Evolutionary conservation across 2,797 vertebrate species (phyloP).

Genomic region (Eutrigla gurnardus): DNA sequence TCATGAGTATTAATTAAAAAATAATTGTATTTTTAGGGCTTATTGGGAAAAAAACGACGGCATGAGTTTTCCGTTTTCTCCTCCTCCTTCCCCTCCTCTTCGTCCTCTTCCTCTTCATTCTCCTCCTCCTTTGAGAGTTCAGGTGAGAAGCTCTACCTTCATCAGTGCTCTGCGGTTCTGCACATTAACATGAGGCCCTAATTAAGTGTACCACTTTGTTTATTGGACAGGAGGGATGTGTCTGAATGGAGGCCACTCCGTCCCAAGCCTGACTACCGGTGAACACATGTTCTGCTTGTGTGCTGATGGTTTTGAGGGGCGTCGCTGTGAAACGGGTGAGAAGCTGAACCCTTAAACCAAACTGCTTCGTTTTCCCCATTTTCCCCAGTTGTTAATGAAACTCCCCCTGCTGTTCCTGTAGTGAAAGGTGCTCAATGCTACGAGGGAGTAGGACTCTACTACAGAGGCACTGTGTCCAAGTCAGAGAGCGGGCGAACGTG

Average conservation of each 20-base stretch:
- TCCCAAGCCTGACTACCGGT: conserved; percentile 10
- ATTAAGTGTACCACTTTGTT: neutral
- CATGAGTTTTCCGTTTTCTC: neutral
- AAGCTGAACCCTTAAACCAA: neutral
- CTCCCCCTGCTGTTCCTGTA: neutral
- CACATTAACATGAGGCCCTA: fast-evolving
- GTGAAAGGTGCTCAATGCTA: conserved; percentile 59
- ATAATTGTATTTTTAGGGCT: conserved; percentile 38
- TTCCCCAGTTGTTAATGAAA: neutral
- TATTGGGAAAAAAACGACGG: neutral
- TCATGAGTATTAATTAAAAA: neutral
- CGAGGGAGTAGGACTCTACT: conserved; percentile 67
- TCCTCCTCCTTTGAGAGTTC: conserved; percentile 28
- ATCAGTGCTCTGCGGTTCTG: fast-evolving
- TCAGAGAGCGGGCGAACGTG: conserved; percentile 69
- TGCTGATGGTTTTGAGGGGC: conserved; percentile 63
- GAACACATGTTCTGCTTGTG: conserved; percentile 76
- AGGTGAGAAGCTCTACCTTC: conserved; percentile 43
- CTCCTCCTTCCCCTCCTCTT: neutral
- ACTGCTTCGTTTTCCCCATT: neutral
- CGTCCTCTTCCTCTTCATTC: neutral
- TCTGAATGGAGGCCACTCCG: conserved; percentile 69
- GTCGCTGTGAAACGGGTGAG: conserved; percentile 74
- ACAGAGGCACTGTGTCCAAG: conserved; percentile 63
- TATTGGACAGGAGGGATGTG: conserved; percentile 47